These are phyloP conservation scores for Daubentonia madagascariensis DNA, from an alignment of 2,113 vertebrate genomes.

Conservation along the genomic window DNA sequence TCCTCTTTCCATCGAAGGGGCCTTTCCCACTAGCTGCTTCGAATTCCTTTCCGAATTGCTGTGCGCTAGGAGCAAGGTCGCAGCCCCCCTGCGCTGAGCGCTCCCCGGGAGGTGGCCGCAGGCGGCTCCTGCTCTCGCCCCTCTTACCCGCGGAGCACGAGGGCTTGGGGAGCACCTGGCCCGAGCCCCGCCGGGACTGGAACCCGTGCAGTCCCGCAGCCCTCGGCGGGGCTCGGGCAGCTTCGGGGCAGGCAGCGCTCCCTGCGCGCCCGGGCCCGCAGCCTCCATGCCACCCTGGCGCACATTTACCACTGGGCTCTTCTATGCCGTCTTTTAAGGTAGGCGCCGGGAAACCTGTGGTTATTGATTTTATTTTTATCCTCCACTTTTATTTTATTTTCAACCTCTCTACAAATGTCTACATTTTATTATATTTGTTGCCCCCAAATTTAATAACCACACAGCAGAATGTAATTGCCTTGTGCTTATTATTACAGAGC, in stretches of 20 bases:
- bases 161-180: too few species aligned
- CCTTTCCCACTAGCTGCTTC: neutral
- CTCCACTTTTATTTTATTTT: conserved; percentile 19
- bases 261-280: neutral
- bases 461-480: conserved; percentile 6
- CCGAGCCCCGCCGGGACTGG: neutral
- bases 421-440: conserved; percentile 50
- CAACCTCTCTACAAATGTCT: conserved; percentile 45
- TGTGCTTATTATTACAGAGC: neutral
- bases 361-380: conserved; percentile 18
- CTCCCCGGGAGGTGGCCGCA: too few species aligned
- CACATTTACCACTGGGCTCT: neutral
- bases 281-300: neutral
- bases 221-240: neutral
- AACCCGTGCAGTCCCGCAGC: neutral
- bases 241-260: neutral
- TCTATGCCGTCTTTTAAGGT: neutral
- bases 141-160: neutral
- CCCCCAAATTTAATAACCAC: conserved; percentile 27
- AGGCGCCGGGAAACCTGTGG: neutral
- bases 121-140: too few species aligned
- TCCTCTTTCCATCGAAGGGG: neutral
- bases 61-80: neutral
- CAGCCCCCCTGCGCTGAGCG: too few species aligned
- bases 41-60: neutral